Evolutionary conservation across 2,797 vertebrate genomes (phyloP).

Genomic region (Spinibarbus caldwelli): DNA sequence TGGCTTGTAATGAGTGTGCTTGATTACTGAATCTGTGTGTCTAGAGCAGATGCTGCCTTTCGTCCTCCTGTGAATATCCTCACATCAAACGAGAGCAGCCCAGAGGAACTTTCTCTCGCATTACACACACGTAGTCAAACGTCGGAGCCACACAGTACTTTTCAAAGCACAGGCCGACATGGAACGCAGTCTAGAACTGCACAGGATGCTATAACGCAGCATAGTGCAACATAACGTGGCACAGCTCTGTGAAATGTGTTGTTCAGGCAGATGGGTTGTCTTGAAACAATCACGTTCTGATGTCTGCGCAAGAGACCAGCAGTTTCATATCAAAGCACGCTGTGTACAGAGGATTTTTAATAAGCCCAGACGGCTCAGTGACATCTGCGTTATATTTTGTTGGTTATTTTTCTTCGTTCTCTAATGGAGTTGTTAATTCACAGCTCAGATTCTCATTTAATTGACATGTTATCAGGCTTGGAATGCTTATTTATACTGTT

Average conservation of each 20-base stretch:
- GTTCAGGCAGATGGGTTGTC: conserved; percentile 47
- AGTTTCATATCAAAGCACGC: conserved; percentile 55
- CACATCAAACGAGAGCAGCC: conserved; percentile 62
- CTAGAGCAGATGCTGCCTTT: conserved; percentile 63
- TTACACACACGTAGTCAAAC: conserved; percentile 32
- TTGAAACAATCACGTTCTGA: conserved; percentile 50
- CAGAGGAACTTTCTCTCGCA: conserved; percentile 51
- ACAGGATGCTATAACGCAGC: not conserved
- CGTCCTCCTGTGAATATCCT: conserved; percentile 59
- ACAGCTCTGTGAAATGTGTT: conserved; percentile 28
- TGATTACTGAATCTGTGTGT: conserved; percentile 60
- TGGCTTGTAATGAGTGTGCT: conserved; percentile 51
- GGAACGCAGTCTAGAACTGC: not conserved
- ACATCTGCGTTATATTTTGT: conserved; percentile 54
- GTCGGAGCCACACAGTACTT: not conserved
- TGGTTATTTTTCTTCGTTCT: conserved; percentile 35
- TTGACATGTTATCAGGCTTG: conserved; percentile 18
- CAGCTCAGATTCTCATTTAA: conserved; percentile 28
- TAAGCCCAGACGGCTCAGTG: conserved; percentile 57
- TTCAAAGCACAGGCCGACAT: conserved; percentile 2
- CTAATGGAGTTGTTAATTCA: conserved; percentile 41
- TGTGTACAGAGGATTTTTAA: conserved; percentile 55
- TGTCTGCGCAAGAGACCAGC: conserved; percentile 45
- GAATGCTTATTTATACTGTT: conserved; percentile 3
- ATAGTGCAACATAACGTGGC: not conserved